Evolutionary conservation across 2,797 vertebrate genomes (phyloP).

Genomic region (Hephaestus fuliginosus): DNA sequence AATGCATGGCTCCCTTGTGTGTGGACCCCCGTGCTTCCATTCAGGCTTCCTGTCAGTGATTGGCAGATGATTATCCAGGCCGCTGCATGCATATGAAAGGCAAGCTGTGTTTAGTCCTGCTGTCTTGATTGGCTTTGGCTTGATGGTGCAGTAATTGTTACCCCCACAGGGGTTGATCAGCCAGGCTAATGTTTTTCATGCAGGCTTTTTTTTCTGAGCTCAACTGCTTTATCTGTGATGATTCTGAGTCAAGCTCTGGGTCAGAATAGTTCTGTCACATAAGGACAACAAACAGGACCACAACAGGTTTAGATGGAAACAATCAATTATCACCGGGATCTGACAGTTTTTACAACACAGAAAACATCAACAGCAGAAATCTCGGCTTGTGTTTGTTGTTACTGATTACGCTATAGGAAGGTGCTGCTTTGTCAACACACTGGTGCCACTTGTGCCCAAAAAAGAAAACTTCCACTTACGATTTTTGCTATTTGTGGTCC

Average conservation of each 20-base stretch:
- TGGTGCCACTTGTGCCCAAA: too few relatives aligned
- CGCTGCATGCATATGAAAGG: conserved; percentile 47
- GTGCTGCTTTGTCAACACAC: too few relatives aligned
- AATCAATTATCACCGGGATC: too few relatives aligned
- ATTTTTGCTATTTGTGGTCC: too few relatives aligned
- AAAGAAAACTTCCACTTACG: too few relatives aligned
- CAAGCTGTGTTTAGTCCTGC: conserved; percentile 36
- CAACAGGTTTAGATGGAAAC: not conserved
- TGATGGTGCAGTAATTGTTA: conserved; percentile 38
- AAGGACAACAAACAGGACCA: not conserved
- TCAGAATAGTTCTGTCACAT: not conserved
- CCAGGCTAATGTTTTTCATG: conserved; percentile 24
- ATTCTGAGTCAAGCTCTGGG: not conserved
- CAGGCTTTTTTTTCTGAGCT: conserved; percentile 7
- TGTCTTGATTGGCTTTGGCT: conserved; percentile 38
- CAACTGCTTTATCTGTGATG: not conserved
- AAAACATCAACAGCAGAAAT: too few relatives aligned
- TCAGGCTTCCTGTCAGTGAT: conserved; percentile 44
- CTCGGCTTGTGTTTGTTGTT: too few relatives aligned
- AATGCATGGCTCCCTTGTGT: conserved; percentile 20
- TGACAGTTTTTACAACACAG: too few relatives aligned
- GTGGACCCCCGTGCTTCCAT: conserved; percentile 35
- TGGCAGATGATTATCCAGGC: conserved; percentile 57
- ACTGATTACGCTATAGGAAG: too few relatives aligned
- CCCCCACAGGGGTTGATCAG: conserved; percentile 16